These are phyloP conservation scores for Aleadryas rufinucha DNA, from an alignment of 2,113 vertebrate species.

Conservation along the genomic window DNA sequence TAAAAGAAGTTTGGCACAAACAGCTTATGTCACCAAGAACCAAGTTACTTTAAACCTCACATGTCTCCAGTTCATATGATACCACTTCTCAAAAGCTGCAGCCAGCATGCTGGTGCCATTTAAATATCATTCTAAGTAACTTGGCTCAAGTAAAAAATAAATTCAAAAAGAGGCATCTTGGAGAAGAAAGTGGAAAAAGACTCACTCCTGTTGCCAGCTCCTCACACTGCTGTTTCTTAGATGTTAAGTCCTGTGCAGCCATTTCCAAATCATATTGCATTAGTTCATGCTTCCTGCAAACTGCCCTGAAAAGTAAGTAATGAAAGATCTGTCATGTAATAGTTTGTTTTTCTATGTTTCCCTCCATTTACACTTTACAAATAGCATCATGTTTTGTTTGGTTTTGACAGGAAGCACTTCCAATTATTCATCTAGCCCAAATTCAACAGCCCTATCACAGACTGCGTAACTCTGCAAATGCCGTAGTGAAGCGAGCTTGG, in stretches of 20 bases:
- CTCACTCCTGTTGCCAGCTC: slow-evolving; percentile 91
- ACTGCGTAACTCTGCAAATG: neutral
- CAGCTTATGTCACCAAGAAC: neutral
- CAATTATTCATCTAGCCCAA: neutral
- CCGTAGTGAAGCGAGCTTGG: neutral
- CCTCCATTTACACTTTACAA: neutral
- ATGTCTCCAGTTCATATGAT: neutral
- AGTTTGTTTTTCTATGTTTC: neutral
- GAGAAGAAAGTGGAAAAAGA: slow-evolving; percentile 42
- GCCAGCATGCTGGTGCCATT: neutral
- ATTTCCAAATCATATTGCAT: slow-evolving; percentile 92
- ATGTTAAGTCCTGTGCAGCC: slow-evolving; percentile 83
- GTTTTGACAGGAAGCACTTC: neutral
- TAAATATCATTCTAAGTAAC: slow-evolving; percentile 37
- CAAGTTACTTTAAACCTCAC: neutral
- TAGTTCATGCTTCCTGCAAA: slow-evolving; percentile 94
- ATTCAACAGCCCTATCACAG: neutral
- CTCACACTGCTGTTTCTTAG: slow-evolving; percentile 93
- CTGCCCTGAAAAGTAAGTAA: slow-evolving; percentile 77
- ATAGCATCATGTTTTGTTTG: neutral
- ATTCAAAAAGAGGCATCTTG: neutral
- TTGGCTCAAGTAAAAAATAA: neutral
- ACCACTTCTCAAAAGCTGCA: neutral
- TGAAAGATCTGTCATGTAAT: neutral
- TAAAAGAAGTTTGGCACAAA: neutral